Evolutionary conservation across 1,140 invertebrate genomes (phyloP).

Genomic region (Macrosteles quadrilineatus): DNA sequence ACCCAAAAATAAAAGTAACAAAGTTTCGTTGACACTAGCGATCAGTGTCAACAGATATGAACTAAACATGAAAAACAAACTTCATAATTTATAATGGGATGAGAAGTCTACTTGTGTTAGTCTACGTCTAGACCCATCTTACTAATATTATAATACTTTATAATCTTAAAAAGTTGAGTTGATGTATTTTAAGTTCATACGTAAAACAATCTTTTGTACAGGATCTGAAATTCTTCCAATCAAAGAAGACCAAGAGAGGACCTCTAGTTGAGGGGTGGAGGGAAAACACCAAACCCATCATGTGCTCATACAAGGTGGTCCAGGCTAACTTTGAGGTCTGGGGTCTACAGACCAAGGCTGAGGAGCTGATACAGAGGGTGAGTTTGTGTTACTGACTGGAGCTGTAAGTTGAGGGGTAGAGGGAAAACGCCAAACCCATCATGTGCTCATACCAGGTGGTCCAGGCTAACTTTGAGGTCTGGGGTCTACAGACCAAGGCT

Average conservation of each 20-base stretch:
- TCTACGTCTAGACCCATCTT: too few relatives aligned
- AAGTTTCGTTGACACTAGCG: too few relatives aligned
- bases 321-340: slow-evolving; percentile 88
- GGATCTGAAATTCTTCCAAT: slow-evolving; percentile 82
- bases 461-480: slow-evolving; percentile 86
- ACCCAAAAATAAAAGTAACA: too few relatives aligned
- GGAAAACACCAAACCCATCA: slow-evolving; percentile 73
- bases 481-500: slow-evolving; percentile 87
- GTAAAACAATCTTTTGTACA: too few relatives aligned
- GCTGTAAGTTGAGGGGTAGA: slow-evolving; percentile 83
- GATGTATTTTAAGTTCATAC: too few relatives aligned
- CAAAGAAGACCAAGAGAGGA: slow-evolving; percentile 77
- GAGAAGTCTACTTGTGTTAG: too few relatives aligned
- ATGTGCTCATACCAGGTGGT: slow-evolving; percentile 96
- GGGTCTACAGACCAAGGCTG: slow-evolving; percentile 87
- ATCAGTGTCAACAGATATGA: too few relatives aligned
- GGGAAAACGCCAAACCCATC: slow-evolving; percentile 70
- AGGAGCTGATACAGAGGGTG: slow-evolving; percentile 86
- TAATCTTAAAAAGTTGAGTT: too few relatives aligned
- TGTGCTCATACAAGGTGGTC: slow-evolving; percentile 93
- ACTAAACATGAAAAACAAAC: too few relatives aligned
- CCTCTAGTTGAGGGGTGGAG: slow-evolving; percentile 82
- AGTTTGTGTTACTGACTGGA: too few relatives aligned
- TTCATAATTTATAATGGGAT: too few relatives aligned
- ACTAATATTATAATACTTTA: too few relatives aligned